Percentiles rank a stretch among this genome's conserved stretches.
phyloP scores from a whole-genome alignment of 1,140 invertebrate species.

The Onthophagus taurus region DNA sequence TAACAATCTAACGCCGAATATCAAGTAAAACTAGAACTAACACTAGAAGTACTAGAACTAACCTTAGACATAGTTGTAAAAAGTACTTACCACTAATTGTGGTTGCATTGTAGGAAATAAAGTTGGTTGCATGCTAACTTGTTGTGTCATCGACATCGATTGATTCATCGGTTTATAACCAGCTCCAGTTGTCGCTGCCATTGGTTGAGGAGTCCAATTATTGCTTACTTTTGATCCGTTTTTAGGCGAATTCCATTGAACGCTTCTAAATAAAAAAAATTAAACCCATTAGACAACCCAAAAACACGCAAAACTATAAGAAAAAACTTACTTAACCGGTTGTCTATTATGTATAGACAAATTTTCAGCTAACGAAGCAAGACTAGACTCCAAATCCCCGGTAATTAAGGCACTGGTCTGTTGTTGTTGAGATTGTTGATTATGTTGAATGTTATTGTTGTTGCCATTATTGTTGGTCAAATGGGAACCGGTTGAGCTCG shows the following conservation, averaged over 20 bases:
- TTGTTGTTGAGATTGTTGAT: slow-evolving; percentile 39
- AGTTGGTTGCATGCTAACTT: slow-evolving; percentile 12
- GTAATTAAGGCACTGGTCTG: slow-evolving; percentile 61
- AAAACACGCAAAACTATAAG: not conserved
- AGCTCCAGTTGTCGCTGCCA: slow-evolving; percentile 72
- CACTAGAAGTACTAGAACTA: not conserved
- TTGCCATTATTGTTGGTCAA: slow-evolving; percentile 19
- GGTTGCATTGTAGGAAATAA: slow-evolving; percentile 23
- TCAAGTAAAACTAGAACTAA: not conserved
- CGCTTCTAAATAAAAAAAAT: slow-evolving; percentile 20
- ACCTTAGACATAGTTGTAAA: slow-evolving; percentile 4
- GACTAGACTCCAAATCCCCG: slow-evolving; percentile 83
- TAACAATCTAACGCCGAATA: no score
- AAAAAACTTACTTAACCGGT: slow-evolving; percentile 55
- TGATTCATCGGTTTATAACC: slow-evolving; percentile 76
- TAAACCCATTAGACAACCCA: not conserved
- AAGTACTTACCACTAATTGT: slow-evolving; percentile 1
- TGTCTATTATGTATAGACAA: slow-evolving; percentile 79
- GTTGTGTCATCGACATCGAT: slow-evolving; percentile 22
- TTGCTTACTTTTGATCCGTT: slow-evolving; percentile 59
- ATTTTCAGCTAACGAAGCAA: slow-evolving; percentile 84
- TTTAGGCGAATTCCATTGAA: slow-evolving; percentile 83
- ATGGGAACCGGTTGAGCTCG: slow-evolving; percentile 21
- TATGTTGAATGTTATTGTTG: slow-evolving; percentile 23
- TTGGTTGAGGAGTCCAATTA: slow-evolving; percentile 72